Base-by-base conservation (phyloP, 1,140 invertebrate genomes). In the Drosophila ohnishii region DNA sequence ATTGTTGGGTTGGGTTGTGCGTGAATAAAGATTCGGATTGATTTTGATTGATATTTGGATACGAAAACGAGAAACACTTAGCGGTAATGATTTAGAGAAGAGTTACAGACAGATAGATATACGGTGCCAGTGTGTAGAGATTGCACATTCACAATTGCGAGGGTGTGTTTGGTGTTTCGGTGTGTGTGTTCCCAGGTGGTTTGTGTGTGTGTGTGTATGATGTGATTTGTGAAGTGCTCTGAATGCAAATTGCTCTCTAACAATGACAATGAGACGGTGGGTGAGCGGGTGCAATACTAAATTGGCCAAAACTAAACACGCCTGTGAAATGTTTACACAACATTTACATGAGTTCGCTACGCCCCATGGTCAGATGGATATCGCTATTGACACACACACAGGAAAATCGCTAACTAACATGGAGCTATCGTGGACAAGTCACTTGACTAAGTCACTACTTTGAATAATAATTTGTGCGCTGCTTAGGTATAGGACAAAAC, bases 401-500 rank as follows among this genome's bases (percentile, higher is more conserved):
- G 53, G 53, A 32, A 30, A n/a, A 59, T 63, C 28, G 51, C 51
- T 63, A 77, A 39, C 53, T 77, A 78, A 76, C 40, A 77, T 40
- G 63, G 50, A 55, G 30, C 42, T 44, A 58, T 32, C 32, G 16
- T 50, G 40, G 30, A 62, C 60, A 57, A 32, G 62, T 57, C 66
- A 72, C 19, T 55, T 50, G 37, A 50, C 42, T 56, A 64, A 16
- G n/a, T 64, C 61, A 62, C 44, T 66, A 62, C 40, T 14, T 56
- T 50, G 11, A 44, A 47, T n/a, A 51, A 32, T 58, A 39, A 35
- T 47, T 64, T 69, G 45, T 50, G 53, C 50, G 60, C 70, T 87
- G 83, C 82, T 86, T 86, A 86, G 51, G 25, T 42, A 47, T 87
- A 86, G 45, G 40, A 85, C 63, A 61, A 74, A 45, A 80, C 53